Conservation (phyloP, 2,113 vertebrate genomes). For the Nothoprocta perdicaria region DNA sequence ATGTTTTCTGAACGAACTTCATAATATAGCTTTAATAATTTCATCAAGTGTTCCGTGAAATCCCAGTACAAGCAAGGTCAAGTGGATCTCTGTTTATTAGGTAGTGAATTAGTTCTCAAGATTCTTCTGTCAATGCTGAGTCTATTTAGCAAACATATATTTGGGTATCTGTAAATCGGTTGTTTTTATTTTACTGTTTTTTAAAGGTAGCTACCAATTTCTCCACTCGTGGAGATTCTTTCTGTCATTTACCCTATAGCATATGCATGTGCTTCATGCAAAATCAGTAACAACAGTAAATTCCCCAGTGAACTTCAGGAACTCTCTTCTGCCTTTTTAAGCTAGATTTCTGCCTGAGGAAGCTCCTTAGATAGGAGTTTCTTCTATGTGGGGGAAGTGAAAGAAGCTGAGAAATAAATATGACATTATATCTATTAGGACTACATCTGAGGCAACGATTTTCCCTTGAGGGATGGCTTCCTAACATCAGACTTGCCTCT, state of each 20-base stretch:
- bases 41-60: not conserved
- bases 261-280: not conserved
- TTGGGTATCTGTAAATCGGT: not conserved
- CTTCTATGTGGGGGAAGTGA: not conserved
- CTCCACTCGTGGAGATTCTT: not conserved
- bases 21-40: not conserved
- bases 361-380: not conserved
- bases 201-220: not conserved
- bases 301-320: not conserved
- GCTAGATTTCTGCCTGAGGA: not conserved
- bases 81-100: not conserved
- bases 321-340: not conserved
- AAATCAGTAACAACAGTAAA: slow-evolving; percentile 12
- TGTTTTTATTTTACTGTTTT: not conserved
- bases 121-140: not conserved
- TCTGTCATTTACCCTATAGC: not conserved
- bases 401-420: not conserved
- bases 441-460: not conserved
- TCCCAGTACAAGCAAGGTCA: not conserved
- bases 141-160: not conserved
- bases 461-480: not conserved
- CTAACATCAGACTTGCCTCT: not conserved
- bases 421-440: not conserved
- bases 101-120: not conserved
- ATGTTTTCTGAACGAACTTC: not conserved